Base-by-base conservation (phyloP, 1,140 invertebrate species). In the Macrocentrus cingulum region DNA sequence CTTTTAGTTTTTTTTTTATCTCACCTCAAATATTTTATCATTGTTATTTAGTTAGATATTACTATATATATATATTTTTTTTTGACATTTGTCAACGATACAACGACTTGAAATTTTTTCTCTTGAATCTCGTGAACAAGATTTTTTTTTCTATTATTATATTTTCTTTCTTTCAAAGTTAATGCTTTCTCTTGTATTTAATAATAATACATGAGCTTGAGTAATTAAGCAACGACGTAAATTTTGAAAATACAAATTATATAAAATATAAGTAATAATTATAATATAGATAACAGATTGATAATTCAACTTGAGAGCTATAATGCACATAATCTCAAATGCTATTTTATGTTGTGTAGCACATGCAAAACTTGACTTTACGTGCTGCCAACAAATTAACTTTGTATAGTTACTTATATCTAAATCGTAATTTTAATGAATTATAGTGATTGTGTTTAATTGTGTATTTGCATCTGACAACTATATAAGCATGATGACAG, bases 71-170 rank as follows among this genome's bases (percentile, higher is more conserved):
- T 37, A 39, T 44, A 46, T 51, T 58, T 58, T 48, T 48, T 25
- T 51, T 18, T 51, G 23, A 9, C 16, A 51, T 18, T 44, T 44
- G 51, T 20, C 15, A 44, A 44, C 41, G 36, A 58, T 58, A 58
- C 56, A 58, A 58, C 56, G 56, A 58, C 56, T 44, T 57, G 50
- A 29, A 29, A 9, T 48, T 48, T 25, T 56, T 45, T 46, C 46
- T 32, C 19, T 46, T 11, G 22, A 46, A 46, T 46, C 19, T 25
- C 20, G 15, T 32, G 16, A 8, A n/a, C n/a, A n/a, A n/a, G n/a
- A n/a, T n/a, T n/a, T n/a, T n/a, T n/a, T n/a, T n/a, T n/a, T n/a
- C n/a, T 49, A 23, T n/a, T 49, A 49, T 46, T 13, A 20, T 25
- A 39, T 15, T 39, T 48, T 32, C 32, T 56, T 19, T 13, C 15